Evolutionary conservation across 2,888 invertebrate genomes (phyloP).

Genomic region (Phyllotreta cruciferae): DNA sequence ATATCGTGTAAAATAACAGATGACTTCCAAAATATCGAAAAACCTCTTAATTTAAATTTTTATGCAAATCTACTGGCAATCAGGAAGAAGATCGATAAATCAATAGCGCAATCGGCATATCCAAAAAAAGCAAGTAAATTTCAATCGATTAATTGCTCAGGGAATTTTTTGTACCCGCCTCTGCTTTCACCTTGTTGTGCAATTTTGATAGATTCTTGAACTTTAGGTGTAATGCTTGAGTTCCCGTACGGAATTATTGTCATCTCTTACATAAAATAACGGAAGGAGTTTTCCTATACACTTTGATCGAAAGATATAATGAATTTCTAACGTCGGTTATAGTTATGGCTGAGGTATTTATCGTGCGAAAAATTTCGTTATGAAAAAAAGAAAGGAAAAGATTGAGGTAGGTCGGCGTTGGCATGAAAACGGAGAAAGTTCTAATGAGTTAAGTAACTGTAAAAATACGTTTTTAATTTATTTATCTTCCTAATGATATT

Average conservation of each 20-base stretch:
- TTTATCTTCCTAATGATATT: not conserved
- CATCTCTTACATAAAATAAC: slow-evolving; percentile 24
- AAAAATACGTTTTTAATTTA: too few relatives aligned
- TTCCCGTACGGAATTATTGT: slow-evolving; percentile 26
- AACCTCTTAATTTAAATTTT: too few relatives aligned
- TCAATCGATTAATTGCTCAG: too few relatives aligned
- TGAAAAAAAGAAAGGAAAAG: slow-evolving; percentile 2
- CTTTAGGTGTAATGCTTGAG: slow-evolving; percentile 30
- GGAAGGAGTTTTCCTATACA: slow-evolving; percentile 18
- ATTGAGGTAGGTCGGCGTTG: slow-evolving; percentile 2
- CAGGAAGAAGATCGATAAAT: too few relatives aligned
- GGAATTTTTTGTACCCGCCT: not conserved
- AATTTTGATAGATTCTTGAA: slow-evolving; percentile 48
- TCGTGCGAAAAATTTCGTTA: slow-evolving; percentile 4
- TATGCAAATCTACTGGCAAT: too few relatives aligned
- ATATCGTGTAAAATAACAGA: too few relatives aligned
- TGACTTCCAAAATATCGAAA: too few relatives aligned
- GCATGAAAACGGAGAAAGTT: slow-evolving; percentile 3
- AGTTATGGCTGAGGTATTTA: not conserved
- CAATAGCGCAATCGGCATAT: too few relatives aligned
- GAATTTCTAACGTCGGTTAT: slow-evolving; percentile 6
- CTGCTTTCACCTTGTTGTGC: slow-evolving; percentile 37
- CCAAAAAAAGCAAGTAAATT: too few relatives aligned
- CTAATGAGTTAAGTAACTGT: not conserved
- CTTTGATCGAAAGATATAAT: slow-evolving; percentile 9